phyloP scores from a whole-genome alignment of 2,113 vertebrate species.

The Saiga tatarica region DNA sequence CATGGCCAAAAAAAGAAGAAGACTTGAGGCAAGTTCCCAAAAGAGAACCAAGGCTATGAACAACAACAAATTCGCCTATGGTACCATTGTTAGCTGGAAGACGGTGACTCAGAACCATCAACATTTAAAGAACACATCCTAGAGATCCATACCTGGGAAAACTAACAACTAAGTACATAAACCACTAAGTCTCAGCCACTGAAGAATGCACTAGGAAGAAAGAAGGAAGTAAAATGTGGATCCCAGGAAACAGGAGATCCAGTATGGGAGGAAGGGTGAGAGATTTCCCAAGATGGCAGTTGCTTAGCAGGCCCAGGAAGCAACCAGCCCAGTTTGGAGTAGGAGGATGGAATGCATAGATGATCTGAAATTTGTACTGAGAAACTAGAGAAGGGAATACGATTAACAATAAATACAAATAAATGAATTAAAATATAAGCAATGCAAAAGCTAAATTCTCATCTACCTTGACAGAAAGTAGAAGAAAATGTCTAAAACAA shows the following conservation, averaged over 20 bases:
- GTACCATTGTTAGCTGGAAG: not conserved
- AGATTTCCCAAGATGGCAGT: not conserved
- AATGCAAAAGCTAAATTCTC: not conserved
- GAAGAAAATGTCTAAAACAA: not conserved
- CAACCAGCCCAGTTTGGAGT: not conserved
- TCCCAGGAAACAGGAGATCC: not conserved
- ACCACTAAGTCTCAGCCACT: not conserved
- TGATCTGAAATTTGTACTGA: not conserved
- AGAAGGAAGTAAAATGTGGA: not conserved
- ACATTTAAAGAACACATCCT: not conserved
- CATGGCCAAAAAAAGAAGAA: not conserved
- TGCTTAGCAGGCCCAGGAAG: not conserved
- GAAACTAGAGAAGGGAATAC: not conserved
- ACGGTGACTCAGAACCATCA: no score
- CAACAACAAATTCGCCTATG: not conserved
- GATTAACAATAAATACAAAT: not conserved
- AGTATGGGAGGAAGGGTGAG: not conserved
- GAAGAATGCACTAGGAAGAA: not conserved
- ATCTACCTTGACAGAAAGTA: not conserved
- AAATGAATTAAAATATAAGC: not conserved
- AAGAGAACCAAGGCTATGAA: not conserved
- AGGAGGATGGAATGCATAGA: not conserved
- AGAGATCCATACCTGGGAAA: not conserved
- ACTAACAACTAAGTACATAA: not conserved
- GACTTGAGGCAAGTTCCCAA: not conserved